Conservation (phyloP, 2,113 vertebrate species). For the Ophiodon elongatus region DNA sequence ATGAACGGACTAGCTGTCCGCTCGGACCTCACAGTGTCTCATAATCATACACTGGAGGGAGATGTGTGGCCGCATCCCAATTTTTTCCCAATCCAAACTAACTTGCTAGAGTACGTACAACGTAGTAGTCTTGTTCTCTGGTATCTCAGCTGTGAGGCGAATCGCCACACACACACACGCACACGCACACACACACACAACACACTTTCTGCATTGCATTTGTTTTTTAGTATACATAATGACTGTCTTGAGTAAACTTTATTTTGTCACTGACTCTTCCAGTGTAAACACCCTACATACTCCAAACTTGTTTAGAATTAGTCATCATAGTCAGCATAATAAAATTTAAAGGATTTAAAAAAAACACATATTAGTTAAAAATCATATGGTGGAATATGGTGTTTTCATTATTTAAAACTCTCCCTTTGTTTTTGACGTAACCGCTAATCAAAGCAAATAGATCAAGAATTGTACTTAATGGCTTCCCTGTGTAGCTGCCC, state of each 20-base stretch:
- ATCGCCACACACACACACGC: too few species aligned
- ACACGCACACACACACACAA: too few species aligned
- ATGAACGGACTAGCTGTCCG: neutral
- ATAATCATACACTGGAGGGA: neutral
- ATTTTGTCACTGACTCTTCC: too few species aligned
- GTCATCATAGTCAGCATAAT: too few species aligned
- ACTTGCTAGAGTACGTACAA: neutral
- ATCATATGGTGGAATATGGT: neutral
- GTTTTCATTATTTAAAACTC: neutral
- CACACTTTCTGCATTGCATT: too few species aligned
- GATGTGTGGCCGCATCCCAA: neutral
- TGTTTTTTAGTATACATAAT: too few species aligned
- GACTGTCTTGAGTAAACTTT: too few species aligned
- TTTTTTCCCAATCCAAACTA: neutral
- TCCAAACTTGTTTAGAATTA: too few species aligned
- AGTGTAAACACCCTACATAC: too few species aligned
- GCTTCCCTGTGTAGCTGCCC: neutral
- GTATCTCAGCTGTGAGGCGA: too few species aligned
- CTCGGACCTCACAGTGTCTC: neutral
- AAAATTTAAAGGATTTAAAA: too few species aligned
- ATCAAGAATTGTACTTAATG: neutral
- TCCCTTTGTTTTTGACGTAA: neutral
- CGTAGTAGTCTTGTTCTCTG: neutral
- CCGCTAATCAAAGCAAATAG: conserved; percentile 6
- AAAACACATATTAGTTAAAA: too few species aligned